A percentile compares a stretch with the other conserved stretches of the same genome.
These are phyloP conservation scores for Drosophila tani DNA, from an alignment of 1,140 invertebrate genomes.

Conservation along the genomic window DNA sequence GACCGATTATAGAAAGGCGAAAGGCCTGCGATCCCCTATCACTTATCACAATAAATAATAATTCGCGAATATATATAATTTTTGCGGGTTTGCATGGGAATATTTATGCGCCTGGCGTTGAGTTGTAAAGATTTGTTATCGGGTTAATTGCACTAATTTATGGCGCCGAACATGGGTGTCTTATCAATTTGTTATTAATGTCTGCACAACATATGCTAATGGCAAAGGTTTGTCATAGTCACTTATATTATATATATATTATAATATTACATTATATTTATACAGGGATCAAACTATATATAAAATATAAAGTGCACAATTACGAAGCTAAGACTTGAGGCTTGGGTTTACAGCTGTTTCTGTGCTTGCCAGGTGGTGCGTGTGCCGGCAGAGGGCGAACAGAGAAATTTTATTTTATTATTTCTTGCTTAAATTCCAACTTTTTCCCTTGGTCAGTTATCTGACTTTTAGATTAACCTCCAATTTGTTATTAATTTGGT, in stretches of 20 bases:
- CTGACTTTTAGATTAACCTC: neutral
- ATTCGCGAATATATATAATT: conserved; percentile 7
- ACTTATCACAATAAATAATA: neutral
- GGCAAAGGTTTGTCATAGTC: neutral
- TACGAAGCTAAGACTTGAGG: too few relatives aligned
- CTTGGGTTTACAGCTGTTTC: too few relatives aligned
- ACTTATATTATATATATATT: too few relatives aligned
- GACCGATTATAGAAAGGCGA: conserved; percentile 10
- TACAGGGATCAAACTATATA: too few relatives aligned
- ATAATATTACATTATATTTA: too few relatives aligned
- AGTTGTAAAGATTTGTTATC: conserved; percentile 20
- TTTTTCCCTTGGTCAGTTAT: too few relatives aligned
- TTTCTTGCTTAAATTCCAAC: neutral
- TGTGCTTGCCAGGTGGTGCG: too few relatives aligned
- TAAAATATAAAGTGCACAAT: too few relatives aligned
- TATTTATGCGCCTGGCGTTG: conserved; percentile 5
- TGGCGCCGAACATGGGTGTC: neutral
- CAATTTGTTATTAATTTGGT: neutral
- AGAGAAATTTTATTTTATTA: neutral
- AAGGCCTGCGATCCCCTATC: neutral
- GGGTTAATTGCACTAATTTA: conserved; percentile 14
- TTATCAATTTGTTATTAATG: conserved; percentile 4
- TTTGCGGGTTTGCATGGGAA: neutral
- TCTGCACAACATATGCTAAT: conserved; percentile 13
- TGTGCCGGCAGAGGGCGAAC: too few relatives aligned